These are phyloP conservation scores for Dioctria rufipes DNA, from an alignment of 2,888 invertebrate genomes.

Conservation along the genomic window DNA sequence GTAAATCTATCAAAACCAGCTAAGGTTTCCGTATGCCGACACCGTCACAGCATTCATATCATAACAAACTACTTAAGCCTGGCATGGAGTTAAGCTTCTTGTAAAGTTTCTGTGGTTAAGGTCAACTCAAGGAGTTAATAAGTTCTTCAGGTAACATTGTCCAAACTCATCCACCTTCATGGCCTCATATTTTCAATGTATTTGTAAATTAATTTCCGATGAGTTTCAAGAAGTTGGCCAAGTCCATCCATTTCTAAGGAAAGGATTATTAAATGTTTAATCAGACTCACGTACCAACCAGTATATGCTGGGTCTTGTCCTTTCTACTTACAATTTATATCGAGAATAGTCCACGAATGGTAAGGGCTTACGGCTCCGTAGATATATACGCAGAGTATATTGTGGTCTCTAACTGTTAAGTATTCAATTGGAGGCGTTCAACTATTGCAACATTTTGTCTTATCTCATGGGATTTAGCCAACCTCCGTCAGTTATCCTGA, in stretches of 20 bases:
- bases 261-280: slow-evolving; percentile 43
- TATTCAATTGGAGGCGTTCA: slow-evolving; percentile 51
- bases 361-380: neutral
- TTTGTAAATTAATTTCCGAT: too few species aligned
- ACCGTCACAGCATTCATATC: neutral
- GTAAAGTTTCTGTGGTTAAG: slow-evolving; percentile 3
- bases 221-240: too few species aligned
- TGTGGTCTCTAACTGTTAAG: slow-evolving; percentile 34
- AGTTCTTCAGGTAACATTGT: neutral
- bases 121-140: slow-evolving; percentile 34
- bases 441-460: slow-evolving; percentile 47
- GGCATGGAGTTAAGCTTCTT: slow-evolving; percentile 5
- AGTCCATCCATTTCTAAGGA: too few species aligned
- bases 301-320: neutral
- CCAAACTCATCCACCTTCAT: neutral
- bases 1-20: slow-evolving; percentile 57
- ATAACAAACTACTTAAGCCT: slow-evolving; percentile 17
- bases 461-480: slow-evolving; percentile 48
- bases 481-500: slow-evolving; percentile 29
- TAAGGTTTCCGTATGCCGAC: slow-evolving; percentile 3
- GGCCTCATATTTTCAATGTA: too few species aligned
- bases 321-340: slow-evolving; percentile 8
- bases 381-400: neutral
- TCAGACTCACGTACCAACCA: slow-evolving; percentile 13
- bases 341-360: neutral